A percentile compares a stretch with the other conserved stretches of the same genome.
These are phyloP conservation scores for Pelvicachromis taeniatus DNA, from an alignment of 2,113 vertebrate species.

Conservation along the genomic window DNA sequence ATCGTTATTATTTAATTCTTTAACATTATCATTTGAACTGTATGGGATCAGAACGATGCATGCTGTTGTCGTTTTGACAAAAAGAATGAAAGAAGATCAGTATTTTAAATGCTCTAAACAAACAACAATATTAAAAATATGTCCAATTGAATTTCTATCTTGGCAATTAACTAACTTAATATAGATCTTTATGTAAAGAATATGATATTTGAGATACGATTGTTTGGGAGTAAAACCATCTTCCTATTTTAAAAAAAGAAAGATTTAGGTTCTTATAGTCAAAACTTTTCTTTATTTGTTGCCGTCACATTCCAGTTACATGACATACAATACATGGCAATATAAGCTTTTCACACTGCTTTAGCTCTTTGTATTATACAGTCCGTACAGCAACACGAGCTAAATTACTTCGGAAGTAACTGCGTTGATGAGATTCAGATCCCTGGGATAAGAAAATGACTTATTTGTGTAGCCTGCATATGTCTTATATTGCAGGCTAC, in stretches of 20 bases:
- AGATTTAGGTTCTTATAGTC: neutral
- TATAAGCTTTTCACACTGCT: neutral
- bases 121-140: neutral
- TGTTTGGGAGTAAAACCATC: neutral
- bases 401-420: neutral
- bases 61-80: neutral
- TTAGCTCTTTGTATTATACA: neutral
- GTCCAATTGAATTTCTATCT: neutral
- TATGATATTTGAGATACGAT: neutral
- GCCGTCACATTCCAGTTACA: neutral
- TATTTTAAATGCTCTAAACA: neutral
- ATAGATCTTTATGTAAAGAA: neutral
- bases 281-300: neutral
- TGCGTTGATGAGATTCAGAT: neutral
- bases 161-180: neutral
- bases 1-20: neutral
- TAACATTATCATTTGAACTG: neutral
- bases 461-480: neutral
- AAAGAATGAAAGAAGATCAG: neutral
- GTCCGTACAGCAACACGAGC: neutral
- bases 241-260: neutral
- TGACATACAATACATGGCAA: neutral
- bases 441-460: rapidly evolving
- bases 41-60: neutral
- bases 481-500: neutral